Evolutionary conservation across 2,797 vertebrate genomes (phyloP).

Genomic region (Channallabes apus): DNA sequence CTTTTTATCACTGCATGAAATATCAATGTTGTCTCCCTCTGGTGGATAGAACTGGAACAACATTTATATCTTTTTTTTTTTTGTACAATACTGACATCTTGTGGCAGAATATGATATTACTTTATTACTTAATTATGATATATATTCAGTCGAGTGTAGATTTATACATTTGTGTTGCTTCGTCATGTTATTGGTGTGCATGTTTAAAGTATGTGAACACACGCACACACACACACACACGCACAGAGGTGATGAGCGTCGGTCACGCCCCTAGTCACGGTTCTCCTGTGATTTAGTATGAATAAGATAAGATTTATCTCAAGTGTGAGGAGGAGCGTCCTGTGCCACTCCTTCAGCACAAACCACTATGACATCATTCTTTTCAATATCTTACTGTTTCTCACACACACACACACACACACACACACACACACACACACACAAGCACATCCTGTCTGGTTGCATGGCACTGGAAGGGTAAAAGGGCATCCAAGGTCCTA

Average conservation of each 20-base stretch:
- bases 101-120: constrained; percentile 9
- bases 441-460: constrained; percentile 38
- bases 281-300: not conserved
- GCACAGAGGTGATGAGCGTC: not conserved
- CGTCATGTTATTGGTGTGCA: not conserved
- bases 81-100: constrained; percentile 59
- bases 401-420: not conserved
- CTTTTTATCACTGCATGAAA: not conserved
- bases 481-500: constrained; percentile 27
- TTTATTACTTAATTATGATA: not conserved
- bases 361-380: not conserved
- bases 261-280: too few species aligned
- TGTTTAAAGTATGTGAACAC: not conserved
- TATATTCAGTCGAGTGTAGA: not conserved
- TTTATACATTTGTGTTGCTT: not conserved
- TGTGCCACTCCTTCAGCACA: not conserved
- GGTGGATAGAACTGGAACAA: constrained; percentile 38
- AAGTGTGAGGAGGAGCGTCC: not conserved
- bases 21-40: constrained; percentile 51
- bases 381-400: not conserved
- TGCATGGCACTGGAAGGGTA: constrained; percentile 53
- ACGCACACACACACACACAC: not conserved
- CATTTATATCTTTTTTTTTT: not conserved
- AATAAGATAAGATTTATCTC: not conserved
- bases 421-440: not conserved